A percentile compares a stretch with the other conserved stretches of the same genome.
Conservation (phyloP, 2,797 vertebrate species). For the Ceryle rudis region DNA sequence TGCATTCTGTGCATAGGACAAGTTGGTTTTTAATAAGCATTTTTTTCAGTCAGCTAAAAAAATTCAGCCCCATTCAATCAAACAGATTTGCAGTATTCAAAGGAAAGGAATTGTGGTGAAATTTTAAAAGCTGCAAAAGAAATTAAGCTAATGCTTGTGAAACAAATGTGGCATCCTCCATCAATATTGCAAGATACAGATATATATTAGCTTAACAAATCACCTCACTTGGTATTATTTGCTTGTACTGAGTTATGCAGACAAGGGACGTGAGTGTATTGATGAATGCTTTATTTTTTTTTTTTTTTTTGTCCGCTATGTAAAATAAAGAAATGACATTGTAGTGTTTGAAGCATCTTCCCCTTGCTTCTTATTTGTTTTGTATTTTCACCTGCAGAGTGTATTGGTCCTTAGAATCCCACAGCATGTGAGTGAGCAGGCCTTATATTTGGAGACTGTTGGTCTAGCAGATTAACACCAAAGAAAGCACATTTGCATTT, state of each 20-base stretch:
- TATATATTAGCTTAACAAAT: not conserved
- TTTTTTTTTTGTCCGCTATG: not conserved
- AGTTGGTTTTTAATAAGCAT: not conserved
- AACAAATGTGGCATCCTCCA: not conserved
- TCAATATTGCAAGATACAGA: not conserved
- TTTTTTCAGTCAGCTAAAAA: not conserved
- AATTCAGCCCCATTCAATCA: not conserved
- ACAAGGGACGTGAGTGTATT: not conserved
- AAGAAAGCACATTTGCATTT: fast-evolving
- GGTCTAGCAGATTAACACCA: not conserved
- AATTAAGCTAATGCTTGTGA: not conserved
- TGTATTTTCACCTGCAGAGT: not conserved
- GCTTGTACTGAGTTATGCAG: not conserved
- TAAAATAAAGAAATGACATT: not conserved
- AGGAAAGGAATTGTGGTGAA: not conserved
- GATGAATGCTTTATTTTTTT: not conserved
- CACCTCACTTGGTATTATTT: not conserved
- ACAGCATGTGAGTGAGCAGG: not conserved
- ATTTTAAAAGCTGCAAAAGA: not conserved
- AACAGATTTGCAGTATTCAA: not conserved
- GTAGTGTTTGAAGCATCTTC: not conserved
- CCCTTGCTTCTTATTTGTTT: not conserved
- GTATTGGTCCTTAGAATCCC: not conserved
- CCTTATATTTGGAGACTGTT: not conserved
- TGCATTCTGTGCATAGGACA: not conserved